A percentile compares a stretch with the other conserved stretches of the same genome.
Conservation (phyloP, 2,888 invertebrate genomes). For the Amblyteles armatorius region DNA sequence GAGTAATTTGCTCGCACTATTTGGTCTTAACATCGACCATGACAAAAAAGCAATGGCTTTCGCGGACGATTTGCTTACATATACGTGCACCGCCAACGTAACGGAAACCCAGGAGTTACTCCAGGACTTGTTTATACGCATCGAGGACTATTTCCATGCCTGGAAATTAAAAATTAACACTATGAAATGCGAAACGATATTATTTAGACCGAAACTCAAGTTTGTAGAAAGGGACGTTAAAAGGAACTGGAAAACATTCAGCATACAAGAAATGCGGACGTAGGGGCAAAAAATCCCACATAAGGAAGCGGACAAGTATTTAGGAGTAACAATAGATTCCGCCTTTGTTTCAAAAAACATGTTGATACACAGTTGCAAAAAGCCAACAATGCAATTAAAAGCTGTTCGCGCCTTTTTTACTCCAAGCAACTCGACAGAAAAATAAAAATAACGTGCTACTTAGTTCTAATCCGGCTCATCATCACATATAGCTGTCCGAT, state of each 20-base stretch:
- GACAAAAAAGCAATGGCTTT: slow-evolving; percentile 48
- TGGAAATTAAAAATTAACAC: slow-evolving; percentile 70
- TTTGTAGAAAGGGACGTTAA: neutral
- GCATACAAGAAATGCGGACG: neutral
- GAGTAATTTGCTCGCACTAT: slow-evolving; percentile 41
- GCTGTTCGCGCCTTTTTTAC: neutral
- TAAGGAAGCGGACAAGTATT: neutral
- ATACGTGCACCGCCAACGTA: slow-evolving; percentile 21
- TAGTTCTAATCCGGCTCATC: neutral
- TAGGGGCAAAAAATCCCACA: neutral
- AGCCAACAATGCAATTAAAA: neutral
- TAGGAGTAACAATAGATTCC: neutral
- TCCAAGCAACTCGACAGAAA: neutral
- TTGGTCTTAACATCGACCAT: slow-evolving; percentile 40
- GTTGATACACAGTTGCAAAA: neutral
- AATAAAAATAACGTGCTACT: neutral
- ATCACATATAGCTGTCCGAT: neutral
- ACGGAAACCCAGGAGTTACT: slow-evolving; percentile 29
- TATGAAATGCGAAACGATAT: slow-evolving; percentile 13
- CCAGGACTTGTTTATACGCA: slow-evolving; percentile 57
- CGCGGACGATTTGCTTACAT: slow-evolving; percentile 51
- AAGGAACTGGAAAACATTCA: neutral
- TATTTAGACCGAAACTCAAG: neutral
- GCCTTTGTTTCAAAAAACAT: neutral
- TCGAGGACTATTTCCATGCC: slow-evolving; percentile 56